Evolutionary conservation across 2,888 invertebrate genomes (phyloP).

Genomic region (Sympetrum striolatum): DNA sequence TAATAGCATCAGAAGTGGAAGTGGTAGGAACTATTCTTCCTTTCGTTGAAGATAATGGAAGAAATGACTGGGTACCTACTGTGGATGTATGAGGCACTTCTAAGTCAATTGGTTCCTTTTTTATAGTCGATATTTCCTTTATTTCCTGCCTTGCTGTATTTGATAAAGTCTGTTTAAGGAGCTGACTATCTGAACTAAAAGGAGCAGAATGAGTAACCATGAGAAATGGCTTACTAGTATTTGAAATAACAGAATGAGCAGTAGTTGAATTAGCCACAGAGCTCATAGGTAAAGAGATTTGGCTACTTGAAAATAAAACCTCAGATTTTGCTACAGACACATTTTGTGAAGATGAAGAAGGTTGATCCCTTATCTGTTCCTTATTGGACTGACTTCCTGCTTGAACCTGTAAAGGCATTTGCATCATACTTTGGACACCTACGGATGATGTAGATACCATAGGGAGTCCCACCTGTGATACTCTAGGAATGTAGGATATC

Average conservation of each 20-base stretch:
- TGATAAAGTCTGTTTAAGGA: background rate
- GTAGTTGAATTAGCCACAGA: background rate
- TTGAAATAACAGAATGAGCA: background rate
- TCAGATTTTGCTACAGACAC: background rate
- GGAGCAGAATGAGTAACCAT: background rate
- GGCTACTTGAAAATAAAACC: background rate
- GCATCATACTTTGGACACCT: background rate
- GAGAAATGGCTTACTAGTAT: background rate
- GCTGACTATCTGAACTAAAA: background rate
- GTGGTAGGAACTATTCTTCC: background rate
- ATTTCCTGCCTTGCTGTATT: background rate
- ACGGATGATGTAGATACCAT: background rate
- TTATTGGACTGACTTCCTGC: background rate
- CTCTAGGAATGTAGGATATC: background rate
- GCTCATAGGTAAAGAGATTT: background rate
- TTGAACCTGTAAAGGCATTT: background rate
- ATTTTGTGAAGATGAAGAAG: background rate
- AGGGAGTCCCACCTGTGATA: background rate
- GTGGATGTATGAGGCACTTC: background rate
- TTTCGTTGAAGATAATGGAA: background rate
- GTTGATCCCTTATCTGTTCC: background rate
- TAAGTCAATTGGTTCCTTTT: slow-evolving; percentile 44
- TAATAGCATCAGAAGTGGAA: background rate
- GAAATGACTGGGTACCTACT: background rate
- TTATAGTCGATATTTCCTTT: slow-evolving; percentile 43